phyloP scores from a whole-genome alignment of 1,140 invertebrate genomes.

The Drosophila jambulina region DNA sequence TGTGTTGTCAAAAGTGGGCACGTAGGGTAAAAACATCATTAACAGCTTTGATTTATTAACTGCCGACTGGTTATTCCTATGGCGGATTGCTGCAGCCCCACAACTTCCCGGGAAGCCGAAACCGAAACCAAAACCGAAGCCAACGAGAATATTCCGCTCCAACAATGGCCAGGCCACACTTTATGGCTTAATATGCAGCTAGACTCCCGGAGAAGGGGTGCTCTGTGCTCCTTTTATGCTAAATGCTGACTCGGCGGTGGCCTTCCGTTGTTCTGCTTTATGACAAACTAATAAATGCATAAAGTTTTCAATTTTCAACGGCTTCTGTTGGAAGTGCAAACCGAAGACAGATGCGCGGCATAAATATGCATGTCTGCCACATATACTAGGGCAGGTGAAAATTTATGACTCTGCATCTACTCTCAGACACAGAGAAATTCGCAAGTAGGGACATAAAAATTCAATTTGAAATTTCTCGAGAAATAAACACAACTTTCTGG shows the following conservation, averaged over 20 bases:
- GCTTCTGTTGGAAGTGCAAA: constrained; percentile 64
- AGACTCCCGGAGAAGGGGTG: not conserved
- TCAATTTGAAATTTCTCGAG: constrained; percentile 23
- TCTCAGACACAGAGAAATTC: constrained; percentile 15
- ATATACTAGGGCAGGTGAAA: constrained; percentile 28
- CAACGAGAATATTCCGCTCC: constrained; percentile 24
- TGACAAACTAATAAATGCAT: constrained; percentile 82
- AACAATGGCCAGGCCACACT: constrained; percentile 59
- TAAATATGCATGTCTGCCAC: constrained; percentile 33
- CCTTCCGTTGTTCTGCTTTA: constrained; percentile 64
- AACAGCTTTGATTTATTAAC: constrained; percentile 85
- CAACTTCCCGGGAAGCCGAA: constrained; percentile 60
- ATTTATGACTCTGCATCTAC: constrained; percentile 20
- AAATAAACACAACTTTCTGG: constrained; percentile 27
- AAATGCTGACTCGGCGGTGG: constrained; percentile 38
- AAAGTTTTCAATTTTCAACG: constrained; percentile 74
- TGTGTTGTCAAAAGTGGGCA: constrained; percentile 79
- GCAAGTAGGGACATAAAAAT: constrained; percentile 21
- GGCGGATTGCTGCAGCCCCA: constrained; percentile 42
- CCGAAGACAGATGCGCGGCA: constrained; percentile 30
- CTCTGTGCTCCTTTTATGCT: constrained; percentile 48
- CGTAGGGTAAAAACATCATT: constrained; percentile 85
- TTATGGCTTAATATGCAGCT: constrained; percentile 75
- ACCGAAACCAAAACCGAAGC: constrained; percentile 42
- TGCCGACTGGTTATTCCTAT: constrained; percentile 59